Evolutionary conservation across 2,113 vertebrate genomes (phyloP), one percentile per base, ranked within the genome.

Genomic region (Dicentrarchus labrax): DNA sequence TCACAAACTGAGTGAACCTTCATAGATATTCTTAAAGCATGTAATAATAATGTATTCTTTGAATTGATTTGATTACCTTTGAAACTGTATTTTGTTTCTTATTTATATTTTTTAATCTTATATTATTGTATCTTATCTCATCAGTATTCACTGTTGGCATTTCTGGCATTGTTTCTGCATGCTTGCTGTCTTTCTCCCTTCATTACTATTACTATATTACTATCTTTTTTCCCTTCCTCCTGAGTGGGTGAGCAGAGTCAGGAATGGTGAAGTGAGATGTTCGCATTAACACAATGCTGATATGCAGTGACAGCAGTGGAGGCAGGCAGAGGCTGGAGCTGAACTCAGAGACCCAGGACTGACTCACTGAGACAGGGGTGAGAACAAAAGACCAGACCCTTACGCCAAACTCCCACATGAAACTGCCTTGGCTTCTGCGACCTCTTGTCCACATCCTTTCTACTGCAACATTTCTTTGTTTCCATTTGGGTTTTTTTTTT

Each of bases 281-380:
- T 71, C 66, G 76, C 76, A 64, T 65, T 66, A 82, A 78, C 60
- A 76, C 86, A 77, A 69, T 61, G 72, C 78, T 87, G 82, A 92
- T 89, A n/a, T 39, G 76, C 51, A 54, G 78, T 86, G 90, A 91
- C 93, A 92, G 86, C 76, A 50, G 78, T 59, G 77, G 70, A 82
- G 78, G 85, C 65, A 70, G 76, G 64, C 80, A 51, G 81, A 83
- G 85, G 60, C 69, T 56, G 76, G 72, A 83, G 76, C 45, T 70
- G 66, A 82, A 62, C 70, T 64, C 78, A 53, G 61, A 85, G 50
- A 84, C 39, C 36, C 5, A 21, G 64, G 64, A 67, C 67, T 83
- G 83, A 87, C 80, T 80, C 83, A 86, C 15, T 19, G 38, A 88
- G 79, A 88, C 78, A 83, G 62, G 50, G 51, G 16, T 24, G 47